Evolutionary conservation across 2,797 vertebrate genomes (phyloP), one percentile per base, ranked within the genome.

Genomic region (Erethizon dorsatum): DNA sequence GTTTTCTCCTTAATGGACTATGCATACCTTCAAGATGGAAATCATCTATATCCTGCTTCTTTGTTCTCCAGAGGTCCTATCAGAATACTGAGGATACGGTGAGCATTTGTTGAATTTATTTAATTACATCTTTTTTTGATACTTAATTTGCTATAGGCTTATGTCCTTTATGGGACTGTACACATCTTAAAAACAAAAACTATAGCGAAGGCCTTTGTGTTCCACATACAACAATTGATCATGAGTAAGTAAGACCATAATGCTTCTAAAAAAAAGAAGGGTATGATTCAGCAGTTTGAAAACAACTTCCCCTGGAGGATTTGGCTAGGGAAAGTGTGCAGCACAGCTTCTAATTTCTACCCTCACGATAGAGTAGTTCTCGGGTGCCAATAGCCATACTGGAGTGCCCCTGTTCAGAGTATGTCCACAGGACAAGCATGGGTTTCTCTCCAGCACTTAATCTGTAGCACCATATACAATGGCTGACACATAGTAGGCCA

Each of bases 141-240:
- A 37, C 54, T 75, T 80, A 87, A n/a, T 86, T 92, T 67, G n/a
- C 5, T 28, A 45, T 63, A 56, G 24, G 13, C 75, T 83, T 56
- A n/a, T 41, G 13, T 87, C 73, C 31, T 94, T 18, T 52, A 17
- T 41, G 52, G 65, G 13, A 57, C n/a, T 90, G 14, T 59, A 54
- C 28, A 59, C 37, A 95, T 87, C 15, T 50, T 86, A 22, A 71
- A 12, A 93, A 33, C n/a, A 91, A 92, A 96, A 92, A 73, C n/a
- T 45, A 37, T 20, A 73, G 33, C 17, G 63, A 69, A 89, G 33
- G 37, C 3, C 26, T 83, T 31, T 37, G 57, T 78, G 37, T 86
- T 59, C 15, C 4, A 65, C 41, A 37, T 52, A 54, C 5, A 96
- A 9, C 14, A 59, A 13, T 6, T 78, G 71, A 59, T 88, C 54